Evolutionary conservation across 2,888 invertebrate species (phyloP).

Genomic region (Leucophenga maculata): DNA sequence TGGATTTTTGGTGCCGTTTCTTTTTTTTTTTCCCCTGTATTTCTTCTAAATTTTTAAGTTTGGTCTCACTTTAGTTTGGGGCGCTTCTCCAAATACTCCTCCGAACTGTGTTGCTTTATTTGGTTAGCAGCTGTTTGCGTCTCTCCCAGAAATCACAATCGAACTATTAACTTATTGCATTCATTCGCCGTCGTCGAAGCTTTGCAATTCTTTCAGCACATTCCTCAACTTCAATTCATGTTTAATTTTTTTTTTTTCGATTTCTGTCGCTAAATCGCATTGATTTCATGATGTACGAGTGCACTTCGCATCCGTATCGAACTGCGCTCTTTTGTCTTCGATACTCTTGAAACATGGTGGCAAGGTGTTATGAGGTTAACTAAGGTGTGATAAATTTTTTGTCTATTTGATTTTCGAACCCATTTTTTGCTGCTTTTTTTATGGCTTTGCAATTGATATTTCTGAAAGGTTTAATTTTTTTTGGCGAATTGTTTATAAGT

Average conservation of each 20-base stretch:
- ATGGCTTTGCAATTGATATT: constrained; percentile 11
- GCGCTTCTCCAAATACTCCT: constrained; percentile 55
- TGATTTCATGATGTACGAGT: constrained; percentile 4
- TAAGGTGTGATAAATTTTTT: constrained; percentile 65
- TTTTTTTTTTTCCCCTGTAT: constrained; percentile 24
- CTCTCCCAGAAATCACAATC: constrained; percentile 43
- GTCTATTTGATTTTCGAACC: constrained; percentile 32
- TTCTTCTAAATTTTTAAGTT: constrained; percentile 6
- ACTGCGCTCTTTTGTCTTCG: constrained; percentile 12
- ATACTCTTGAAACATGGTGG: constrained; percentile 39
- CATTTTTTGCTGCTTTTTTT: constrained; percentile 6
- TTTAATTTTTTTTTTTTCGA: background rate
- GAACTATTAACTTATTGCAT: constrained; percentile 66
- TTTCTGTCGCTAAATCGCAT: background rate
- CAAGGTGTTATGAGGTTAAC: constrained; percentile 63
- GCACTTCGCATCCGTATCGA: constrained; percentile 32
- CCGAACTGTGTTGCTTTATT: constrained; percentile 14
- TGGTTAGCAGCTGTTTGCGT: constrained; percentile 34
- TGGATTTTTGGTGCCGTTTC: constrained; percentile 36
- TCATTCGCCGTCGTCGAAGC: background rate
- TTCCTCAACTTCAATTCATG: constrained; percentile 40
- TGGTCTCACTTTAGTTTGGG: constrained; percentile 44
- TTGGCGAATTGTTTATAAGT: constrained; percentile 10
- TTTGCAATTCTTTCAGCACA: constrained; percentile 50
- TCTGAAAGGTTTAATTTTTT: constrained; percentile 17